These are phyloP conservation scores for Jacana jacana DNA, from an alignment of 2,113 vertebrate species.

Conservation along the genomic window DNA sequence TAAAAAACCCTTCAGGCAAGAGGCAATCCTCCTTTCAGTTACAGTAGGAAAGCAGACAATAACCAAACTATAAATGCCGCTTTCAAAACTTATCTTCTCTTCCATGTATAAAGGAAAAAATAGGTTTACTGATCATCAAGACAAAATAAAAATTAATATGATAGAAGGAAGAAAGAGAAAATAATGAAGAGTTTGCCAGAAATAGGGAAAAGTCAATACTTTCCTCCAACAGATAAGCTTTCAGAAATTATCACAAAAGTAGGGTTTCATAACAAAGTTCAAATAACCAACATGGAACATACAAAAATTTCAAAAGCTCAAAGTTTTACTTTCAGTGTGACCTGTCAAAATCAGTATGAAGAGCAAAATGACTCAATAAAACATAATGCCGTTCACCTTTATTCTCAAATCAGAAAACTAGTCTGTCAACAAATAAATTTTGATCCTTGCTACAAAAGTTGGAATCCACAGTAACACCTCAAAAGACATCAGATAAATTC, in stretches of 20 bases:
- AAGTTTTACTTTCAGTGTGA: neutral
- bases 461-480: neutral
- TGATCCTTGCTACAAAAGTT: neutral
- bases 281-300: neutral
- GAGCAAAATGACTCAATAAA: neutral
- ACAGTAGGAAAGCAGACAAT: neutral
- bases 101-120: neutral
- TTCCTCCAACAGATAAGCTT: constrained; percentile 51
- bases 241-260: constrained; percentile 61
- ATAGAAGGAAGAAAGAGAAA: constrained; percentile 51
- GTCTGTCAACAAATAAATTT: neutral
- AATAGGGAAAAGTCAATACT: constrained; percentile 54
- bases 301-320: neutral
- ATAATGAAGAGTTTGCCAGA: constrained; percentile 51
- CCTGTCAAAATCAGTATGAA: neutral
- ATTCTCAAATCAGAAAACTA: neutral
- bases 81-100: neutral
- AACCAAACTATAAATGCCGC: neutral
- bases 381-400: neutral
- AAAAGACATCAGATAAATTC: neutral
- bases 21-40: neutral
- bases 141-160: constrained; percentile 10
- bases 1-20: neutral
- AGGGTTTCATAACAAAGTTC: constrained; percentile 70
- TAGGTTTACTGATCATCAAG: neutral